Percentiles rank a stretch among this genome's conserved stretches.
phyloP scores from a whole-genome alignment of 1,140 invertebrate genomes.

The Muscidifurax raptorellus region DNA sequence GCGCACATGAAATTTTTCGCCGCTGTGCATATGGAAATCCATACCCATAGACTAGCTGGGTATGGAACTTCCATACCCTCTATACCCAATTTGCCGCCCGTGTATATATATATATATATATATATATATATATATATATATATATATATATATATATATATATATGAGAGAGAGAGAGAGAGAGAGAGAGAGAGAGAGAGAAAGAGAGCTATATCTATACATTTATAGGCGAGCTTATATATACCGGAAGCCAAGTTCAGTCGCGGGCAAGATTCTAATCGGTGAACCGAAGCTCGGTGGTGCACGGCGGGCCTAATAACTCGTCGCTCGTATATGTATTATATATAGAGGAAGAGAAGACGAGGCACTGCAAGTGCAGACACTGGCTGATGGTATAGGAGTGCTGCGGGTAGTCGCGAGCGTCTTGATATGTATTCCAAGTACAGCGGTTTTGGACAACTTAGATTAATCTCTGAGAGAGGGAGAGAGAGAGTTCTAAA shows the following conservation, averaged over 20 bases:
- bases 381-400: background rate
- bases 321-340: slow-evolving; percentile 20
- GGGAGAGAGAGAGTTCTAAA: background rate
- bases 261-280: slow-evolving; percentile 61
- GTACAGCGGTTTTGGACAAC: slow-evolving; percentile 51
- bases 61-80: too few species aligned
- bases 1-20: too few species aligned
- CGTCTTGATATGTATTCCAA: slow-evolving; percentile 54
- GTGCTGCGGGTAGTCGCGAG: slow-evolving; percentile 44
- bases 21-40: too few species aligned
- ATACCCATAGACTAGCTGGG: too few species aligned
- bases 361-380: background rate
- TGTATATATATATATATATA: too few species aligned
- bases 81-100: too few species aligned
- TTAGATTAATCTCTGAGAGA: slow-evolving; percentile 56
- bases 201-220: background rate
- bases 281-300: slow-evolving; percentile 39
- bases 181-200: too few species aligned
- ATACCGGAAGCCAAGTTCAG: background rate
- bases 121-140: too few species aligned
- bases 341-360: background rate
- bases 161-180: too few species aligned
- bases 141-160: too few species aligned
- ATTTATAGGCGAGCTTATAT: too few species aligned
- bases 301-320: slow-evolving; percentile 52